A percentile compares a stretch with the other conserved stretches of the same genome.
Conservation (phyloP, 1,140 invertebrate genomes). For the Galleria mellonella region DNA sequence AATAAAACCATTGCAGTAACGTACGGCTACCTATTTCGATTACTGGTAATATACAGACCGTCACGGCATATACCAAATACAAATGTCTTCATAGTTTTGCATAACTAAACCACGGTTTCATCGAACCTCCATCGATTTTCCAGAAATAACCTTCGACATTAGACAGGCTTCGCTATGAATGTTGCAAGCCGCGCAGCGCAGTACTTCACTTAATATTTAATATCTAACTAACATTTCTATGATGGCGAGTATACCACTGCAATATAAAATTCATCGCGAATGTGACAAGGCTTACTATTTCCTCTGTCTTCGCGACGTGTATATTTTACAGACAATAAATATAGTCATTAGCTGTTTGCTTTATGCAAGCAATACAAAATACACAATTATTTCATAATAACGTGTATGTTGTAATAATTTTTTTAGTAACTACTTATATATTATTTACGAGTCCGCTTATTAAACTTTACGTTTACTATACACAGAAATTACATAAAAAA, state of each 20-base stretch:
- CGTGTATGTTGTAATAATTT: too few relatives aligned
- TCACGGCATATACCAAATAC: constrained; percentile 5
- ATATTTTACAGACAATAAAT: background rate
- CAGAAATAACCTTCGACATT: constrained; percentile 48
- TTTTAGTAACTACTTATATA: too few relatives aligned
- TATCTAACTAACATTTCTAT: constrained; percentile 54
- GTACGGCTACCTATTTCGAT: too few relatives aligned
- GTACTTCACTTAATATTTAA: constrained; percentile 59
- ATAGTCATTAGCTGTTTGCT: too few relatives aligned
- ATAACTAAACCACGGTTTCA: constrained; percentile 9
- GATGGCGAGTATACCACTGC: constrained; percentile 33
- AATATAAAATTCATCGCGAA: constrained; percentile 49
- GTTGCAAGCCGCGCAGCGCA: constrained; percentile 28
- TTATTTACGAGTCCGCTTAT: too few relatives aligned
- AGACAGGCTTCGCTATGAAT: constrained; percentile 43
- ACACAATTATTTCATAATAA: too few relatives aligned
- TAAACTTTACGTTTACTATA: too few relatives aligned
- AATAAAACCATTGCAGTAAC: too few relatives aligned
- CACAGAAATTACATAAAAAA: too few relatives aligned
- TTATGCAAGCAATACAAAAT: too few relatives aligned
- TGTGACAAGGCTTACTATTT: constrained; percentile 8
- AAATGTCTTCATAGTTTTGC: constrained; percentile 21
- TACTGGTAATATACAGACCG: constrained; percentile 1
- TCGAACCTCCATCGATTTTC: constrained; percentile 41
- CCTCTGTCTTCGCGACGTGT: background rate